Conservation (phyloP, 2,113 vertebrate species). For the Fulmarus glacialis region DNA sequence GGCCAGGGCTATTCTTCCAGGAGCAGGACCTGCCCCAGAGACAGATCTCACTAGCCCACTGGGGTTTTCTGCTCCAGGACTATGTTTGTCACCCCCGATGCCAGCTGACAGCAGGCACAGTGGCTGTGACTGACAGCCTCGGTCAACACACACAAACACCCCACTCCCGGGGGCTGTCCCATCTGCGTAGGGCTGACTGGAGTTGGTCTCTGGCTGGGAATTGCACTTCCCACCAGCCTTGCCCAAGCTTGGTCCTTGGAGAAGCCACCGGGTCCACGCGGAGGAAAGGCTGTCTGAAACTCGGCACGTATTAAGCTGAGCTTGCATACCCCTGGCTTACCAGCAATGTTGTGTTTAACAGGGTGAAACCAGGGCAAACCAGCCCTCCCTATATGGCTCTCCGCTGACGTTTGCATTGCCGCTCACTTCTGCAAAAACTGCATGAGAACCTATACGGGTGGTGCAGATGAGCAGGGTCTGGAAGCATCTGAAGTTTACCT, state of each 20-base stretch:
- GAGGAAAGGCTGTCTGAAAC: background rate
- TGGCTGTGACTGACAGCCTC: background rate
- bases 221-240: background rate
- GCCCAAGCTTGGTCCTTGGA: background rate
- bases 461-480: background rate
- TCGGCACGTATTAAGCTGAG: background rate
- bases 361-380: background rate
- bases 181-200: background rate
- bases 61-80: background rate
- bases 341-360: background rate
- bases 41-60: background rate
- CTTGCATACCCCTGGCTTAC: no score
- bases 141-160: background rate
- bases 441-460: fast-evolving
- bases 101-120: background rate
- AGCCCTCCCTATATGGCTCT: background rate
- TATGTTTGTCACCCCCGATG: background rate
- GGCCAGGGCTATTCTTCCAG: background rate
- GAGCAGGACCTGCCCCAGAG: background rate
- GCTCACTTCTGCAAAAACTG: background rate
- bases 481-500: background rate
- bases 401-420: fast-evolving
- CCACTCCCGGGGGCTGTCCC: background rate
- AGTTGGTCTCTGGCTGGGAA: background rate
- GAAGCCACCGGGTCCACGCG: background rate